phyloP scores from a whole-genome alignment of 2,888 invertebrate genomes.

The Hirudinaria manillensis region DNA sequence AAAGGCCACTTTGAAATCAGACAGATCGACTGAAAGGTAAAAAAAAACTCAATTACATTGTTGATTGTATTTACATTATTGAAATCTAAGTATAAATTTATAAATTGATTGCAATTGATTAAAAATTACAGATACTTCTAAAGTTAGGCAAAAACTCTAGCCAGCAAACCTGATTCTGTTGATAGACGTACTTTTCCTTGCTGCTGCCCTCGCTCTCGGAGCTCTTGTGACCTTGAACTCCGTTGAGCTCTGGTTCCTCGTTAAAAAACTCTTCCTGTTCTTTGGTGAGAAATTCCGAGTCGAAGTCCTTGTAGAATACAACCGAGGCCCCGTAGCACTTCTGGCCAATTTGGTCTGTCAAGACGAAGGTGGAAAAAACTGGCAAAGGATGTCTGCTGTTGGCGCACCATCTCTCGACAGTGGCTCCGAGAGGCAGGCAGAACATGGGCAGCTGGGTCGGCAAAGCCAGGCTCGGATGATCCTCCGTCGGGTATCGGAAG shows the following conservation, averaged over 20 bases:
- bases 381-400: constrained; percentile 30
- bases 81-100: too few species aligned
- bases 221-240: background rate
- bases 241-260: constrained; percentile 7
- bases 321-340: constrained; percentile 31
- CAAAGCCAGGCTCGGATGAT: constrained; percentile 15
- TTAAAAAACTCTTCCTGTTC: constrained; percentile 20
- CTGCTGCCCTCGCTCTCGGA: background rate
- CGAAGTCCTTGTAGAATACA: constrained; percentile 30
- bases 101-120: too few species aligned
- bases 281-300: constrained; percentile 1
- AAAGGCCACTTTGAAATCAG: constrained; percentile 27
- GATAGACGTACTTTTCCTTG: constrained; percentile 7
- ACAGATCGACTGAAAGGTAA: constrained; percentile 26
- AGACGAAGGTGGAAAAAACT: constrained; percentile 31
- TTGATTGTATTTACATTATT: too few species aligned
- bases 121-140: too few species aligned
- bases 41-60: too few species aligned
- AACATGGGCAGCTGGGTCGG: constrained; percentile 27
- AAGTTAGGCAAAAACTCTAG: background rate
- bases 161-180: constrained; percentile 13
- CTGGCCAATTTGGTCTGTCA: constrained; percentile 14
- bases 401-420: constrained; percentile 30
- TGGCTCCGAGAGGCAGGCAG: constrained; percentile 31
- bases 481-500: constrained; percentile 26